Conservation (phyloP, 1,140 invertebrate genomes). For the Drosophila pseudoobscura region DNA sequence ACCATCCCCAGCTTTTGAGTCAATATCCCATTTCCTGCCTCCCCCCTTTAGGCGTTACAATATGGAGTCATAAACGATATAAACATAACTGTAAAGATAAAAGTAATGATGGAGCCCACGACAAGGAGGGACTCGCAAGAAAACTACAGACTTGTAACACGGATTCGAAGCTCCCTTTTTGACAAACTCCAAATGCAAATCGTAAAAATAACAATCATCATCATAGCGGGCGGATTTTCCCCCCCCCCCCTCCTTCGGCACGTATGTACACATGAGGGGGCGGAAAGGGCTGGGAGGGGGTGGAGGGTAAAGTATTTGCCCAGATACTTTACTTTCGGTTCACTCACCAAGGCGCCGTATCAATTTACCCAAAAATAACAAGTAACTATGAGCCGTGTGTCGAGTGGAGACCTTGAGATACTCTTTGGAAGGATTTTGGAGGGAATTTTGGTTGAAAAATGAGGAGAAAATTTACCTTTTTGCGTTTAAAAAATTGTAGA, state of each 20-base stretch:
- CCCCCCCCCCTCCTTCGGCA: background rate
- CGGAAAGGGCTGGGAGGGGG: background rate
- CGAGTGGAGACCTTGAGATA: background rate
- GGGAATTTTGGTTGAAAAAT: too few species aligned
- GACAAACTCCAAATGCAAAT: slow-evolving; percentile 60
- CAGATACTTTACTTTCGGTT: slow-evolving; percentile 40
- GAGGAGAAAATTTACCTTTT: background rate
- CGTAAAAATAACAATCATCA: slow-evolving; percentile 65
- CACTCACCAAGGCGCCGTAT: slow-evolving; percentile 58
- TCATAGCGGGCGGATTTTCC: slow-evolving; percentile 38
- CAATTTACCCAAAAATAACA: slow-evolving; percentile 72
- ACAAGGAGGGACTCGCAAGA: background rate
- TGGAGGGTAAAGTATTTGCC: slow-evolving; percentile 40
- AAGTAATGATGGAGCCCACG: slow-evolving; percentile 40
- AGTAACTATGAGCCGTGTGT: slow-evolving; percentile 14
- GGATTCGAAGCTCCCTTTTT: slow-evolving; percentile 36
- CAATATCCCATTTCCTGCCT: slow-evolving; percentile 47
- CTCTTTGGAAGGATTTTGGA: background rate
- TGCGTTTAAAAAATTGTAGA: too few species aligned
- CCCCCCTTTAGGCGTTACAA: slow-evolving; percentile 4
- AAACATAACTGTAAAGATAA: slow-evolving; percentile 56
- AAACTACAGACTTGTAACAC: slow-evolving; percentile 29
- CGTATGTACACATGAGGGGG: slow-evolving; percentile 18
- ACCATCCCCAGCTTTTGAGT: slow-evolving; percentile 10
- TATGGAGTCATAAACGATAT: slow-evolving; percentile 53